Evolutionary conservation across 2,113 vertebrate species (phyloP), one percentile per base, ranked within the genome.

Genomic region (Pseudopodoces humilis): DNA sequence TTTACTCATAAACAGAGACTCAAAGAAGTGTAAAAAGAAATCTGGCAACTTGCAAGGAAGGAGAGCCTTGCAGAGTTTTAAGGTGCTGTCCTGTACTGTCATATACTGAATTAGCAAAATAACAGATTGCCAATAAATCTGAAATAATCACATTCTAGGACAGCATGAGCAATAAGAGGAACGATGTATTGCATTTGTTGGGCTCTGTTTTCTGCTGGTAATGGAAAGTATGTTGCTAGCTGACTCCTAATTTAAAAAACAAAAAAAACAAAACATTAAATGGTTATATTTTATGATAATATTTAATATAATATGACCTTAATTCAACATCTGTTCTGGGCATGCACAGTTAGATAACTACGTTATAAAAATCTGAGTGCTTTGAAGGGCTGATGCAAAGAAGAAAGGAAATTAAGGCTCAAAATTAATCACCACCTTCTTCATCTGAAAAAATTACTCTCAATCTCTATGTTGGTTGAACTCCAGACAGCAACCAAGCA

Each of bases 91-190:
- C 44, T 88, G 22, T 55, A 10, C 22, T 93, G 41, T 59, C 75
- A 59, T 67, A 46, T 41, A 77, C 18, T n/a, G 59, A 88, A 95
- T 90, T 94, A 85, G 9, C 13, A 86, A 90, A 86, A 90, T 94
- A 39, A 88, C 49, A 76, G 53, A 50, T 83, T 90, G n/a, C n/a
- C 49, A 60, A 41, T 94, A 79, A 90, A 90, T 72, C 19, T 28
- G 62, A 76, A 95, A 88, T 79, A 88, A 90, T 80, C 28, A 25
- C 31, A 62, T 72, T 93, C 35, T 65, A 49, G 63, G 76, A 49
- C 71, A 83, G 24, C 49, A 60, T 79, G 15, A 93, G 16, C 21
- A 72, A 28, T 69, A 70, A 43, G 25, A 78, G 19, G 6, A 74
- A 77, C 81, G 55, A 74, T 47, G 16, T 31, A 83, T 43, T 87